Conservation (phyloP, 2,888 invertebrate genomes). For the Phoenoteleia sp. region DNA sequence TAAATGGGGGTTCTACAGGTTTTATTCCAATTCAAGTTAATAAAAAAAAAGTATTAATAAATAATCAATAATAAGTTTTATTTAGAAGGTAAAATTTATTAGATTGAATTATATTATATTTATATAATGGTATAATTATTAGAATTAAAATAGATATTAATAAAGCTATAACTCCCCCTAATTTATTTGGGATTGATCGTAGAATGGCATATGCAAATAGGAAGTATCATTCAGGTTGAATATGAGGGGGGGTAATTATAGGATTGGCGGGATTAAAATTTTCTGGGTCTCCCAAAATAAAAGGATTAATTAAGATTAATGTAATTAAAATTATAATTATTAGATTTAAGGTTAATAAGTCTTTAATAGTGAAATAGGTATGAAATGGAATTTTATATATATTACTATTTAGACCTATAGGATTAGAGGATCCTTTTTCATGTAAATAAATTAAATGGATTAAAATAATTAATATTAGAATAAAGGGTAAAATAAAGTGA, state of each 20-base stretch:
- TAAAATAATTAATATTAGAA: slow-evolving; percentile 89
- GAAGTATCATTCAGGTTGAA: slow-evolving; percentile 95
- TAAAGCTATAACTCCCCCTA: slow-evolving; percentile 92
- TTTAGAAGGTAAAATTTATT: slow-evolving; percentile 88
- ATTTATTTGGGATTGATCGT: slow-evolving; percentile 93
- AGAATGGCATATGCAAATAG: slow-evolving; percentile 94
- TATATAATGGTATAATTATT: slow-evolving; percentile 88
- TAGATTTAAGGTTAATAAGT: slow-evolving; percentile 89
- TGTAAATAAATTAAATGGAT: slow-evolving; percentile 90
- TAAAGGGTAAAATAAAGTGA: slow-evolving; percentile 92
- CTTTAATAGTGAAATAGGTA: slow-evolving; percentile 90
- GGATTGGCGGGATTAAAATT: slow-evolving; percentile 92
- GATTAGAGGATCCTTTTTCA: slow-evolving; percentile 91
- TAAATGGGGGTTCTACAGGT: slow-evolving; percentile 90
- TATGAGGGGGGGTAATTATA: slow-evolving; percentile 91
- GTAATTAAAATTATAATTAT: slow-evolving; percentile 87
- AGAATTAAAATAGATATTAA: slow-evolving; percentile 90
- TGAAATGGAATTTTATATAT: slow-evolving; percentile 91
- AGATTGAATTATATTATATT: slow-evolving; percentile 85
- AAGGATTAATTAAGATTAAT: slow-evolving; percentile 88
- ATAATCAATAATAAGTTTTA: slow-evolving; percentile 89
- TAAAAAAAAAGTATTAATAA: slow-evolving; percentile 88
- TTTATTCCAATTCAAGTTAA: slow-evolving; percentile 92
- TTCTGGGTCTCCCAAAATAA: slow-evolving; percentile 90
- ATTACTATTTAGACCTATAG: slow-evolving; percentile 90